Base-by-base conservation (phyloP, 2,113 vertebrate genomes). In the Hemiscyllium ocellatum region DNA sequence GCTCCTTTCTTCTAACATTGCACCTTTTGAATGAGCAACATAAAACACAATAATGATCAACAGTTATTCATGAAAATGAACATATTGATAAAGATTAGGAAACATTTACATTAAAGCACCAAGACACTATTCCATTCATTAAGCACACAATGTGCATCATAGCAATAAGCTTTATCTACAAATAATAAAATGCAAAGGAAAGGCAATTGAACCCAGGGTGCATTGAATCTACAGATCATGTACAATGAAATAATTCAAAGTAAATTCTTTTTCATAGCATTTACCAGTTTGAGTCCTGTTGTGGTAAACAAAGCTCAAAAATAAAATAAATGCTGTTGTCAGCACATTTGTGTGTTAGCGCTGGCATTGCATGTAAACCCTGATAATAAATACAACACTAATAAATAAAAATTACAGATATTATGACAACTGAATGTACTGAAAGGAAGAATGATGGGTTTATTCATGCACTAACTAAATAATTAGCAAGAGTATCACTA, bases 361-460 rank as follows among this genome's bases (percentile, higher is more conserved):
- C 94, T 95, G 94, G 68, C 68, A 29, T 72, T 72, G 42, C 37
- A 95, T 69, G 42, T 50, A 95, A 95, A 52, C 42, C 94, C 68
- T 95, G 42, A 72, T 95, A 95, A 95, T 95, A 95, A 95, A 95
- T 95, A 95, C 69, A 95, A 50, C 24, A 95, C 68, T 95, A 95
- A 95, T 72, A 72, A 72, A 95, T 72, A 95, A 95, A 95, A 95
- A 47, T 95, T 72, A 76, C 10, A 50, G 94, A 95, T 24, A 52
- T 95, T 95, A 29, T 69, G 72, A 95, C 29, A 47, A 52, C 29
- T 50, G 69, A 95, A 95, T 50, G 94, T 47, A 95, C 94, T 72
- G 68, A 72, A 95, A 95, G 50, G 66, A 72, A 95, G 37, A n/a
- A 33, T 37, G 33, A 93, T 4, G 66, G 61, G 56, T 66, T 90